These are phyloP conservation scores for Tridacna gigas DNA, from an alignment of 2,888 invertebrate genomes.

Conservation along the genomic window DNA sequence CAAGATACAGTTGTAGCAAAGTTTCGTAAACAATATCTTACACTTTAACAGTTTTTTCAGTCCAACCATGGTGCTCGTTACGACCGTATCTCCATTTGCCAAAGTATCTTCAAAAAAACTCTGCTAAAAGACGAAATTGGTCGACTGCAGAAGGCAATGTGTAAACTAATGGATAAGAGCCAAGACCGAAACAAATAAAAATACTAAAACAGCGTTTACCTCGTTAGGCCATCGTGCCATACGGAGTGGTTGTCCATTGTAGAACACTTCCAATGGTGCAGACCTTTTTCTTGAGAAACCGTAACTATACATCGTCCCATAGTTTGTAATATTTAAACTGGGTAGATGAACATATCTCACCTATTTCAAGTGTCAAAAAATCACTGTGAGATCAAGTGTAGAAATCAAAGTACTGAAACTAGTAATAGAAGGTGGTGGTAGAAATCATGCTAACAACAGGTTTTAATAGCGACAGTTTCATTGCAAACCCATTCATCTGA, in stretches of 20 bases:
- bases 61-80: too few relatives aligned
- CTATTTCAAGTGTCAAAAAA: constrained; percentile 31
- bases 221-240: constrained; percentile 71
- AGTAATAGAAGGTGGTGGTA: not conserved
- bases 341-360: constrained; percentile 61
- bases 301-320: constrained; percentile 59
- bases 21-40: too few relatives aligned
- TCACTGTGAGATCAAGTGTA: not conserved
- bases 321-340: constrained; percentile 62
- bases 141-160: too few relatives aligned
- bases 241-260: constrained; percentile 64
- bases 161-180: too few relatives aligned
- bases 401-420: not conserved
- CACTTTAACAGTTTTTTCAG: too few relatives aligned
- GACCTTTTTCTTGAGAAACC: constrained; percentile 45
- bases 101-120: too few relatives aligned
- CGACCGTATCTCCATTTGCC: too few relatives aligned
- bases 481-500: too few relatives aligned
- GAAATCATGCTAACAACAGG: not conserved
- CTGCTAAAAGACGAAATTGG: too few relatives aligned
- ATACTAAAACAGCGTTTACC: constrained; percentile 43
- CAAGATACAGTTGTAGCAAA: too few relatives aligned
- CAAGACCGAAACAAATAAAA: too few relatives aligned
- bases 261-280: constrained; percentile 69
- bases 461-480: not conserved